Conservation (phyloP, 1,140 invertebrate species). For the Dreissena polymorpha region DNA sequence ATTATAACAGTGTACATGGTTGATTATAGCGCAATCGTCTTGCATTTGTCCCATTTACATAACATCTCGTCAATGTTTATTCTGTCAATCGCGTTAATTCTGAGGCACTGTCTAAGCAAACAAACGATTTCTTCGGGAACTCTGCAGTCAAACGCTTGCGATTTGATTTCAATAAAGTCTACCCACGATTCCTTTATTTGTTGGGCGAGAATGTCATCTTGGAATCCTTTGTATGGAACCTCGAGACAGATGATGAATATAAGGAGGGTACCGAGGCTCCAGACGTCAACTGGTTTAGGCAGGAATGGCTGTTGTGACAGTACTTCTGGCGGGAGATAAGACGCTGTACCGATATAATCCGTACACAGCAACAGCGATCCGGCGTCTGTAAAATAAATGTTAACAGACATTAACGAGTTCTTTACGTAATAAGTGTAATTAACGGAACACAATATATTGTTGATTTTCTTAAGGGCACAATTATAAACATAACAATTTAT, state of each 20-base stretch:
- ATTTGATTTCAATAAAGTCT: not conserved
- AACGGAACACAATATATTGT: too few species aligned
- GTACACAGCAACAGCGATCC: conserved; percentile 49
- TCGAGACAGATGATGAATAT: conserved; percentile 53
- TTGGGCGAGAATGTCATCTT: conserved; percentile 22
- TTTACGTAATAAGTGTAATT: too few species aligned
- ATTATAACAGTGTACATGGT: too few species aligned
- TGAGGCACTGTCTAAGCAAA: too few species aligned
- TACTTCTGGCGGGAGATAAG: conserved; percentile 65
- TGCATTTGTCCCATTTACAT: too few species aligned
- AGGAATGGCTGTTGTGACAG: conserved; percentile 51
- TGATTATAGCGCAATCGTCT: too few species aligned
- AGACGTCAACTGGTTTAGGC: conserved; percentile 61
- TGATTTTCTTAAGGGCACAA: too few species aligned
- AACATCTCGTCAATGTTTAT: too few species aligned
- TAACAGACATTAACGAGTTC: not conserved
- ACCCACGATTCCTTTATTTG: conserved; percentile 32
- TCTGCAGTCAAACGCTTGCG: too few species aligned
- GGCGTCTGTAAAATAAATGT: conserved; percentile 14
- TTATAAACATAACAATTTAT: too few species aligned
- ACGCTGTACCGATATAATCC: conserved; percentile 62
- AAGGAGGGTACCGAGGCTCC: conserved; percentile 61
- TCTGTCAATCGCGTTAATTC: too few species aligned
- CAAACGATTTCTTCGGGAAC: too few species aligned
- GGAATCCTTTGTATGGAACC: conserved; percentile 38